A percentile compares a stretch with the other conserved stretches of the same genome.
These are phyloP conservation scores for honey bee (Apis mellifera) DNA, from an alignment of 1,140 invertebrate genomes.

Conservation along the genomic window Amel_HAv3.1 CM009931.2:10584501-10585000, in stretches of 20 bases:
- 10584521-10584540: not conserved
- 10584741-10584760: conserved; percentile 6
- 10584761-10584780: not conserved
- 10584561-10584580: not conserved
- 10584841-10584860: not conserved
- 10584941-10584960: not conserved
- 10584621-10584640: not conserved
- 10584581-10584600: not conserved
- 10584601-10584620: not conserved
- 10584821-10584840: not conserved
- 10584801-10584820: not conserved
- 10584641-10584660: not conserved
- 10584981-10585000: conserved; percentile 30
- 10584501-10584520: not conserved
- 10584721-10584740: conserved; percentile 21
- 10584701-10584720: conserved; percentile 30
- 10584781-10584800: not conserved
- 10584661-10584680: not conserved
- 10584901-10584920: not conserved
- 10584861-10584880: not conserved
- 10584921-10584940: not conserved
- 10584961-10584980: conserved; percentile 10
- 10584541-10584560: no score
- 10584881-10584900: not conserved
- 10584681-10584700: not conserved